phyloP scores from a whole-genome alignment of 2,797 vertebrate species.

The Centropyge bicolor region DNA sequence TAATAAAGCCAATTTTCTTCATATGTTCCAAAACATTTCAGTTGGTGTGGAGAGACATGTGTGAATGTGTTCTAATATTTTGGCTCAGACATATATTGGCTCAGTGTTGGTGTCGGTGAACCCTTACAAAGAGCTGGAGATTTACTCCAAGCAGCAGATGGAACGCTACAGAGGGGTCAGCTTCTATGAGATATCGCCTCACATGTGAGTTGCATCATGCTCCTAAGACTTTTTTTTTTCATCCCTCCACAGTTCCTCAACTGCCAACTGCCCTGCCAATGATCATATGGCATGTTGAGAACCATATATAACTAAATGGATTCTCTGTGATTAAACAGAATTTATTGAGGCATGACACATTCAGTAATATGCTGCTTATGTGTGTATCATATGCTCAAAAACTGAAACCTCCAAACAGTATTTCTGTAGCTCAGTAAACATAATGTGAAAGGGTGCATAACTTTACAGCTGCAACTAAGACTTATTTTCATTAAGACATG shows the following conservation, averaged over 20 bases:
- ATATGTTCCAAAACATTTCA: conserved; percentile 29
- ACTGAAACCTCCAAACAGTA: not conserved
- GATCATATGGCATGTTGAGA: not conserved
- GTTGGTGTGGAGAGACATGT: conserved; percentile 23
- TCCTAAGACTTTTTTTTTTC: conserved; percentile 3
- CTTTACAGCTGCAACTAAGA: not conserved
- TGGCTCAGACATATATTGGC: conserved; percentile 93
- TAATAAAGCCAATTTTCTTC: conserved; percentile 65
- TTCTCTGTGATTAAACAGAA: not conserved
- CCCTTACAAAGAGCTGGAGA: conserved; percentile 89
- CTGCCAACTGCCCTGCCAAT: not conserved
- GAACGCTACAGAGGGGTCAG: conserved; percentile 94
- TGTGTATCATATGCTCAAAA: not conserved
- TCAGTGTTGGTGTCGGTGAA: conserved; percentile 93
- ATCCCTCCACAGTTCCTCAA: not conserved
- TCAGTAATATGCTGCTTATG: not conserved
- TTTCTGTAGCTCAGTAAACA: not conserved
- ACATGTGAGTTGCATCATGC: conserved; percentile 89
- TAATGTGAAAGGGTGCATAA: not conserved
- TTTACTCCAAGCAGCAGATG: conserved; percentile 94
- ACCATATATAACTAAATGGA: not conserved
- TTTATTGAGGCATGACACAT: not conserved
- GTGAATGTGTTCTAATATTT: conserved; percentile 41
- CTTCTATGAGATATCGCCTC: conserved; percentile 96
- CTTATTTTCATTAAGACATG: not conserved